These are phyloP conservation scores for Diuraphis noxia DNA, from an alignment of 1,140 invertebrate species.

Conservation along the genomic window DNA sequence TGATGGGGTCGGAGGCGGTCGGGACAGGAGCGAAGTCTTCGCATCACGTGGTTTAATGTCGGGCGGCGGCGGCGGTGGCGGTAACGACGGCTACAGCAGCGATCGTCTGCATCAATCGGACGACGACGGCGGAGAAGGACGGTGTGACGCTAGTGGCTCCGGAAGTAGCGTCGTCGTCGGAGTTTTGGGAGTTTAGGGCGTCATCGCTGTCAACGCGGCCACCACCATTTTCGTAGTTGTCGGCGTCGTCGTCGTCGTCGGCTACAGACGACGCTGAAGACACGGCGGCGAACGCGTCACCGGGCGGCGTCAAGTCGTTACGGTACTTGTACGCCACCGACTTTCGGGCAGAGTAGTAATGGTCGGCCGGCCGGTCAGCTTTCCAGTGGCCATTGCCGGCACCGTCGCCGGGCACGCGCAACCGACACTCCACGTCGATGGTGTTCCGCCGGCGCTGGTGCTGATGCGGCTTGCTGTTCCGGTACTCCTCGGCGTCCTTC, in stretches of 20 bases:
- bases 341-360: not conserved
- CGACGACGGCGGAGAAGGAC: not conserved
- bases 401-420: constrained; percentile 39
- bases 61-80: not conserved
- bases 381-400: constrained; percentile 1
- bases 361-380: not conserved
- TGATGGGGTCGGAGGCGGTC: no score
- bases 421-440: constrained; percentile 11
- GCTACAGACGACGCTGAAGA: constrained; percentile 1
- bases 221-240: no score
- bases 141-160: not conserved
- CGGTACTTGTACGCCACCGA: constrained; percentile 28
- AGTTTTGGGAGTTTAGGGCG: not conserved
- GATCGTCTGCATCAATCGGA: no score
- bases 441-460: not conserved
- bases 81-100: not conserved
- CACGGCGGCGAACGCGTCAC: constrained; percentile 7
- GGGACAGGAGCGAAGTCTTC: not conserved
- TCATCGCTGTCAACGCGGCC: not conserved
- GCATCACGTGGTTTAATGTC: not conserved
- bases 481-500: not conserved
- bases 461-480: not conserved
- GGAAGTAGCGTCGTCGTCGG: not conserved
- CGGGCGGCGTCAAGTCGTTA: not conserved
- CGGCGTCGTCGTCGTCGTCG: not conserved